phyloP scores from a whole-genome alignment of 2,888 invertebrate species.

The Mycogona germanica region DNA sequence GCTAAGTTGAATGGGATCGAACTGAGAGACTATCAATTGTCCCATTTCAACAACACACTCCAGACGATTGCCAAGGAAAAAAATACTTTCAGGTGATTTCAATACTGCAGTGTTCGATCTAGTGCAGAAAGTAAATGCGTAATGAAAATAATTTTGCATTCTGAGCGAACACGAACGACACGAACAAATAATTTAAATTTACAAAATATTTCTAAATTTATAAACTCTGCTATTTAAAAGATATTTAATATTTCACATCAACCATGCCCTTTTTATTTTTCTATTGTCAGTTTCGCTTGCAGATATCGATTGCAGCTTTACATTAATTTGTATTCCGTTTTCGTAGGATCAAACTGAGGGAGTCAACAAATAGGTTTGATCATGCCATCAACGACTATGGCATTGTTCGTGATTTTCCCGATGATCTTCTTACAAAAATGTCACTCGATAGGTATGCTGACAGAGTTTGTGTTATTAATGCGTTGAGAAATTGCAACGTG shows the following conservation, averaged over 20 bases:
- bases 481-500: too few relatives aligned
- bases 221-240: too few relatives aligned
- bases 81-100: slow-evolving; percentile 42
- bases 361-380: slow-evolving; percentile 51
- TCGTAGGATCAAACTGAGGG: slow-evolving; percentile 29
- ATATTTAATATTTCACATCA: too few relatives aligned
- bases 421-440: slow-evolving; percentile 49
- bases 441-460: slow-evolving; percentile 42
- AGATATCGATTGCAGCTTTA: too few relatives aligned
- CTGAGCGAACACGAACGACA: too few relatives aligned
- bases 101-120: slow-evolving; percentile 4
- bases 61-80: slow-evolving; percentile 45
- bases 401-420: slow-evolving; percentile 59
- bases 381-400: slow-evolving; percentile 52
- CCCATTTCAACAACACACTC: slow-evolving; percentile 43
- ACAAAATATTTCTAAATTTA: too few relatives aligned
- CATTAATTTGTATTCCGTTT: background rate
- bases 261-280: too few relatives aligned
- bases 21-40: slow-evolving; percentile 42
- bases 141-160: too few relatives aligned
- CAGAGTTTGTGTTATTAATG: slow-evolving; percentile 5
- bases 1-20: slow-evolving; percentile 71
- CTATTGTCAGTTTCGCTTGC: too few relatives aligned
- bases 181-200: too few relatives aligned
- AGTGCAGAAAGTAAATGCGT: too few relatives aligned